phyloP scores from a whole-genome alignment of 2,113 vertebrate genomes.

The Polypterus senegalus region DNA sequence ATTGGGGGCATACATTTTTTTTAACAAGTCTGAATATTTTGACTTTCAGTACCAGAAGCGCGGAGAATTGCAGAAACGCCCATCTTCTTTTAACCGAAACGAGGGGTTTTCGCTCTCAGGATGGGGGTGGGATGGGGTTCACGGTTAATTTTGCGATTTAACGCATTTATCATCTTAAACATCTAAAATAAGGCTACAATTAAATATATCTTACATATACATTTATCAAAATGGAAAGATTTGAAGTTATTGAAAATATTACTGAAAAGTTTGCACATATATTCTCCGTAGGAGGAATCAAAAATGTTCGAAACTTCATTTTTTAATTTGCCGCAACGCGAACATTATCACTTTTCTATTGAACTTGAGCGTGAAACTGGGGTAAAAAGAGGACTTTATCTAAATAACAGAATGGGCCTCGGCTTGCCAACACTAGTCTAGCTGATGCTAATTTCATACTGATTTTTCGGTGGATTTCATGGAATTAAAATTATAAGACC shows the following conservation, averaged over 20 bases:
- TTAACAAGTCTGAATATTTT: neutral
- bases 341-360: constrained; percentile 36
- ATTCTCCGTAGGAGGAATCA: too few species aligned
- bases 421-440: constrained; percentile 22
- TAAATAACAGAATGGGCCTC: constrained; percentile 38
- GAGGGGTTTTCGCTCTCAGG: too few species aligned
- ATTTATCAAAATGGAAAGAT: too few species aligned
- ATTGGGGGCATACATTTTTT: neutral
- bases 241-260: too few species aligned
- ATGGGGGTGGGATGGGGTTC: too few species aligned
- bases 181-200: too few species aligned
- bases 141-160: too few species aligned
- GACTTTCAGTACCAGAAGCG: neutral
- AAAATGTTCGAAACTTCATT: too few species aligned
- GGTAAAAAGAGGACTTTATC: constrained; percentile 25
- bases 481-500: constrained; percentile 14
- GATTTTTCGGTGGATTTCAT: constrained; percentile 38
- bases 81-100: too few species aligned
- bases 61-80: neutral
- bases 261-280: too few species aligned
- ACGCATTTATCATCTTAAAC: too few species aligned
- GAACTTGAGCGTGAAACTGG: constrained; percentile 44
- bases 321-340: constrained; percentile 8
- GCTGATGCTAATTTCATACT: constrained; percentile 42
- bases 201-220: too few species aligned